Conservation (phyloP, 2,888 invertebrate genomes). For the Plutella xylostella region DNA sequence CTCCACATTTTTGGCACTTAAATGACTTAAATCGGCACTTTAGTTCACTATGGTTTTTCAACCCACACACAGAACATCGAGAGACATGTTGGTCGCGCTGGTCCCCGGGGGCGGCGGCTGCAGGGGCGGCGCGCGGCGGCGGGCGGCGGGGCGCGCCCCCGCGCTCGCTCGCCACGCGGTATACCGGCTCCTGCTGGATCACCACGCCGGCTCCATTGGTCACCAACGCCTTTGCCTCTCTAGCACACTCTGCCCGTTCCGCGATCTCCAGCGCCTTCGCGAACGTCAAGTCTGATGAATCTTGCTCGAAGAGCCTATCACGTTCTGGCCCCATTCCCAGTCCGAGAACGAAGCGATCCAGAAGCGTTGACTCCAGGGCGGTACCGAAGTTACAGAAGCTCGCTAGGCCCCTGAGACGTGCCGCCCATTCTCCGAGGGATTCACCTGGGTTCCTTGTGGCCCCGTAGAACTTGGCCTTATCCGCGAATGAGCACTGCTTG, state of each 20-base stretch:
- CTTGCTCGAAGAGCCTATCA: conserved; percentile 13
- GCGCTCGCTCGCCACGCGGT: conserved; percentile 7
- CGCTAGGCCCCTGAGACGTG: conserved; percentile 11
- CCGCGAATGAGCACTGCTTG: too few species aligned
- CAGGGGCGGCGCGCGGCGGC: not conserved
- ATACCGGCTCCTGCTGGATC: conserved; percentile 16
- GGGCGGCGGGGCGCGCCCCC: not conserved
- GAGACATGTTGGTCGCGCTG: not conserved
- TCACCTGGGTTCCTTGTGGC: too few species aligned
- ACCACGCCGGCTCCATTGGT: not conserved
- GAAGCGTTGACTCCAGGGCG: conserved; percentile 14
- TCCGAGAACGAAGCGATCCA: too few species aligned
- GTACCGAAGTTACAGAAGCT: conserved; percentile 17
- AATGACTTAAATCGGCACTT: conserved; percentile 18
- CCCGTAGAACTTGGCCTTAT: too few species aligned
- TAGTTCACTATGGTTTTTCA: conserved; percentile 12
- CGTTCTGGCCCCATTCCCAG: conserved; percentile 16
- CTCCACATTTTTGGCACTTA: conserved; percentile 17
- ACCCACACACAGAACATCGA: conserved; percentile 15
- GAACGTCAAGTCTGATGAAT: conserved; percentile 13
- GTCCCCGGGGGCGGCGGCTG: not conserved
- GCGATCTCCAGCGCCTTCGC: conserved; percentile 15
- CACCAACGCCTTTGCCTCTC: conserved; percentile 4
- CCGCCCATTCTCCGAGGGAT: too few species aligned
- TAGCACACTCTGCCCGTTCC: conserved; percentile 11